Base-by-base conservation (phyloP, 2,797 vertebrate genomes). In the Astyanax mexicanus region DNA sequence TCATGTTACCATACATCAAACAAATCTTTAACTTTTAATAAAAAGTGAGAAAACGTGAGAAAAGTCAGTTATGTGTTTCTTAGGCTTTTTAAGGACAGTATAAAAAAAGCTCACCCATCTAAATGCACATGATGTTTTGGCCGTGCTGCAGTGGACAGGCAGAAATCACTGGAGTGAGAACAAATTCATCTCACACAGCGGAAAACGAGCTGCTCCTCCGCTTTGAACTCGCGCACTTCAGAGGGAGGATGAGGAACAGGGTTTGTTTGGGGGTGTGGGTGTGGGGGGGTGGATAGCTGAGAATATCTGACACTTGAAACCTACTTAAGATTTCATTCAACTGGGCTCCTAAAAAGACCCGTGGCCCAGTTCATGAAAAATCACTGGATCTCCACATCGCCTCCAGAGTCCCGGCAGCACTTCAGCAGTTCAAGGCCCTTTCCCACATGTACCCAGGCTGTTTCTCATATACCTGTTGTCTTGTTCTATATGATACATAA, bases 201-300 rank as follows among this genome's bases (percentile, higher is more conserved):
- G 77, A 79, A 57, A 32, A 21, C 60, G 66, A 54, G 8, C 19
- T 25, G 10, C 51, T 23, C 4, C 35, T 6, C 52, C 60, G 67
- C 79, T 79, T 83, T 77, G 70, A 77, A 81, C 73, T 76, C 11
- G 0, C 66, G 40, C 67, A 10, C 67, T 81, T 81, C 51, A 81
- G 74, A 79, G 64, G 29, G 38, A 58, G 32, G 7, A 23, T 27
- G 67, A 66, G 38, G 54, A 67, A 55, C 21, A n/a, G n/a, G n/a
- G n/a, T n/a, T n/a, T n/a, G n/a, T n/a, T n/a, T 58, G 37, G 58
- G 29, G 29, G 29, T 32, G 29, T 29, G 29, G 29, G 29, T 29
- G 29, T 2, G 2, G 29, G 29, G 29, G 29, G 2, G 32, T 32
- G 29, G 47, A 44, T n/a, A 67, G 55, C 45, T 42, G 40, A 58